Evolutionary conservation across 2,888 invertebrate genomes (phyloP).

Genomic region (Eugnorisma glareosa): DNA sequence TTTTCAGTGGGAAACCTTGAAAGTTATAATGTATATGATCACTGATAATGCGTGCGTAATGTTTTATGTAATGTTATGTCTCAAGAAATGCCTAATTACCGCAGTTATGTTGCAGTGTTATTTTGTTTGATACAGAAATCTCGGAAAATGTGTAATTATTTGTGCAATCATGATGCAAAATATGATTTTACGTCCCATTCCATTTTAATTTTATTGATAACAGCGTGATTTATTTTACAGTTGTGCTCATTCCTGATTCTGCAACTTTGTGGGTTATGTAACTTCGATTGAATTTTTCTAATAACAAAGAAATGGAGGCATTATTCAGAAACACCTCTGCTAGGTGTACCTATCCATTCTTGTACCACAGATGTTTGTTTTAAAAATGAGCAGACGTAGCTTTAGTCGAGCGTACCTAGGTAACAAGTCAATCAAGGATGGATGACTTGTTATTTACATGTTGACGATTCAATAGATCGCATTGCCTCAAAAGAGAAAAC

Average conservation of each 20-base stretch:
- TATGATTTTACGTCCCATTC: not conserved
- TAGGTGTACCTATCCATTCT: not conserved
- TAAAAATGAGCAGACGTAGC: no score
- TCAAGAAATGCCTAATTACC: constrained; percentile 1
- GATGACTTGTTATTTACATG: not conserved
- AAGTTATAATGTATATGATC: constrained; percentile 15
- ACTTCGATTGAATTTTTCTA: not conserved
- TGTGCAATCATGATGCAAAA: not conserved
- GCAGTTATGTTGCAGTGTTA: constrained; percentile 10
- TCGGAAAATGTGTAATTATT: not conserved
- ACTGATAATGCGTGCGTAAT: not conserved
- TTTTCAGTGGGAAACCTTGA: constrained; percentile 2
- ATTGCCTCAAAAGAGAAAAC: not conserved
- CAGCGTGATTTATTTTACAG: not conserved
- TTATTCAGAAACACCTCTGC: not conserved
- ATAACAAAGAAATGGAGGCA: not conserved
- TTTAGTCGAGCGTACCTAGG: no score
- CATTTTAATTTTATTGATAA: not conserved
- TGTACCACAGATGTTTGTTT: no score
- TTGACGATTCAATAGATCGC: not conserved
- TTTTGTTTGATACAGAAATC: constrained; percentile 5
- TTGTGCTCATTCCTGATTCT: not conserved
- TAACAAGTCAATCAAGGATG: not conserved
- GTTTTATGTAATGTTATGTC: constrained; percentile 22
- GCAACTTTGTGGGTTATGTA: not conserved